phyloP scores from a whole-genome alignment of 2,797 vertebrate species.

The Simalia tracyae region DNA sequence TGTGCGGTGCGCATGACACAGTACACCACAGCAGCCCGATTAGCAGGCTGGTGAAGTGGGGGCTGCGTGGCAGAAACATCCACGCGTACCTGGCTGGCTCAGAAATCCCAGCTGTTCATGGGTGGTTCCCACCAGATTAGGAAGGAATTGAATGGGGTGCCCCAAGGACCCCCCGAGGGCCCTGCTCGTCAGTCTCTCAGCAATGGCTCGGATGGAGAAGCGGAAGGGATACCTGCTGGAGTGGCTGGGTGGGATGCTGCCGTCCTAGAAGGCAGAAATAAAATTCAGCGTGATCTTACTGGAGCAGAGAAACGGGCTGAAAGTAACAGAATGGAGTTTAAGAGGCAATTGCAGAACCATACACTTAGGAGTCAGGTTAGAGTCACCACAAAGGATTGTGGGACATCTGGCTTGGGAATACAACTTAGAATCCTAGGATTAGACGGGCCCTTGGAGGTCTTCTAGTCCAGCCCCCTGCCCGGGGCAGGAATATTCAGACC shows the following conservation, averaged over 20 bases:
- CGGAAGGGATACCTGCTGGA: background rate
- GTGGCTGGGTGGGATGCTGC: background rate
- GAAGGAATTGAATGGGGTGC: background rate
- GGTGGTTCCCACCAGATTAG: background rate
- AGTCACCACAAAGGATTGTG: no score
- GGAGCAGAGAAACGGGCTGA: background rate
- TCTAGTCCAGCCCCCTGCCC: no score
- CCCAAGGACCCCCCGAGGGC: background rate
- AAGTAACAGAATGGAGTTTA: no score
- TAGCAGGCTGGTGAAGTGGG: background rate
- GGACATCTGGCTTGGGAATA: no score
- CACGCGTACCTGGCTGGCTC: background rate
- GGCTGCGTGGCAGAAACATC: background rate
- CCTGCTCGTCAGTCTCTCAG: background rate
- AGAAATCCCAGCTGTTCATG: no score
- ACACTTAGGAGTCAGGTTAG: no score
- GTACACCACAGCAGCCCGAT: no score
- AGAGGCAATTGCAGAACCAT: no score
- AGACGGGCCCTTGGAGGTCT: no score
- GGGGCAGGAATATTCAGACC: no score
- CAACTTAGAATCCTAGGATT: no score
- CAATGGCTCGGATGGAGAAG: background rate
- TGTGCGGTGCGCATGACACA: background rate
- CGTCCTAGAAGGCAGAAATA: background rate
- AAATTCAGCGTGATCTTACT: background rate